phyloP scores from a whole-genome alignment of 2,888 invertebrate genomes.

The Spodoptera exigua region DNA sequence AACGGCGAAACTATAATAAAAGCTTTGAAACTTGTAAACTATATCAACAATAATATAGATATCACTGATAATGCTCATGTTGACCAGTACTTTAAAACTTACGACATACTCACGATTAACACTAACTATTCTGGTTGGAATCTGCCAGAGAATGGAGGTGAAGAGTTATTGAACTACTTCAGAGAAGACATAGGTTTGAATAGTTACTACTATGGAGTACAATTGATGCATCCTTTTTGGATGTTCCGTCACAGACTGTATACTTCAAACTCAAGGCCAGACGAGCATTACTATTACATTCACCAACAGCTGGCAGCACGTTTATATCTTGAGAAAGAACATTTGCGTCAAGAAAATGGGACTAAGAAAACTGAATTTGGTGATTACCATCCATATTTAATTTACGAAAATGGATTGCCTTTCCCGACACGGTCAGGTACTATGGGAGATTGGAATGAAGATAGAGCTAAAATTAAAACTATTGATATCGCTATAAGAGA shows the following conservation, averaged over 20 bases:
- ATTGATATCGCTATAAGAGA: slow-evolving; percentile 81
- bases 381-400: slow-evolving; percentile 75
- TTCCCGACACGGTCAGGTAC: slow-evolving; percentile 75
- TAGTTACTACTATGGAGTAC: slow-evolving; percentile 88
- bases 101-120: slow-evolving; percentile 71
- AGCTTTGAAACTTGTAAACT: slow-evolving; percentile 73
- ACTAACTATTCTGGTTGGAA: slow-evolving; percentile 88
- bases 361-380: slow-evolving; percentile 56
- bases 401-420: slow-evolving; percentile 80
- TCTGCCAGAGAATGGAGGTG: slow-evolving; percentile 79
- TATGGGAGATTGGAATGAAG: slow-evolving; percentile 67
- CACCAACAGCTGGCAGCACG: slow-evolving; percentile 80
- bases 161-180: slow-evolving; percentile 89
- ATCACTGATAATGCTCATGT: slow-evolving; percentile 60
- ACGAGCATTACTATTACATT: slow-evolving; percentile 78
- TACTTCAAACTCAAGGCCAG: slow-evolving; percentile 73
- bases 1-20: slow-evolving; percentile 79
- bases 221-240: slow-evolving; percentile 90
- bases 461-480: slow-evolving; percentile 71
- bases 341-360: slow-evolving; percentile 60
- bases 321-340: slow-evolving; percentile 76
- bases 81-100: slow-evolving; percentile 67
- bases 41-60: slow-evolving; percentile 56
- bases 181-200: slow-evolving; percentile 91
- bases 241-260: slow-evolving; percentile 85